Evolutionary conservation across 2,797 vertebrate species (phyloP), one percentile per base, ranked within the genome.

Genomic region (Channallabes apus): DNA sequence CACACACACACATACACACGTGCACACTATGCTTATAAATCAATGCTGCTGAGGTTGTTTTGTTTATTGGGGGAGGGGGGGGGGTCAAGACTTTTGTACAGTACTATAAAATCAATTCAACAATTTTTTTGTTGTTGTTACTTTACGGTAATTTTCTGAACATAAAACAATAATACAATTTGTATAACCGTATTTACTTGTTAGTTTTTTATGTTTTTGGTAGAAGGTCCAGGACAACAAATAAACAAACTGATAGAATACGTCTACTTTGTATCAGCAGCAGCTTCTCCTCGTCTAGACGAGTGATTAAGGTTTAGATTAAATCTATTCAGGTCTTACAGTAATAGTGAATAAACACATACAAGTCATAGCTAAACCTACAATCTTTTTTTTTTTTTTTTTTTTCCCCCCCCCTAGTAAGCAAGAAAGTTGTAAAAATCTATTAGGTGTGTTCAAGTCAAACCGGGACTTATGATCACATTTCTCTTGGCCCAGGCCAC

Each of bases 1-100:
- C 67, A 69, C 59, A 75, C 67, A 56, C 35, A 72, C 59, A 82
- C 62, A 82, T 59, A 35, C 38, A 46, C 62, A 59, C 65, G 51
- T 82, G 51, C 84, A 76, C 68, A 41, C 73, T 77, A 38, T 46
- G 12, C 46, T 17, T 54, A 46, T 38, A 65, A 41, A 22, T 20
- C 0, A 22, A 38, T 22, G 29, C 35, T 46, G 41, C 41, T 46
- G 8, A 46, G 41, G 41, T 46, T 46, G 41, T 35, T 35, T 35
- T 35, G 3, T 35, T 35, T 35, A 35, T 3, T 35, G 35, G 35
- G 35, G 35, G 5, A 5, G 38, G 38, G 32, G 32, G 32, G 32
- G 38, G 38, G 38, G 38, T 38, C 38, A 38, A 38, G 38, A 38
- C 38, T 38, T 38, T 38, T 38, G 38, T 4, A 38, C 38, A 38